Evolutionary conservation across 2,888 invertebrate genomes (phyloP).

Genomic region (Automeris io): DNA sequence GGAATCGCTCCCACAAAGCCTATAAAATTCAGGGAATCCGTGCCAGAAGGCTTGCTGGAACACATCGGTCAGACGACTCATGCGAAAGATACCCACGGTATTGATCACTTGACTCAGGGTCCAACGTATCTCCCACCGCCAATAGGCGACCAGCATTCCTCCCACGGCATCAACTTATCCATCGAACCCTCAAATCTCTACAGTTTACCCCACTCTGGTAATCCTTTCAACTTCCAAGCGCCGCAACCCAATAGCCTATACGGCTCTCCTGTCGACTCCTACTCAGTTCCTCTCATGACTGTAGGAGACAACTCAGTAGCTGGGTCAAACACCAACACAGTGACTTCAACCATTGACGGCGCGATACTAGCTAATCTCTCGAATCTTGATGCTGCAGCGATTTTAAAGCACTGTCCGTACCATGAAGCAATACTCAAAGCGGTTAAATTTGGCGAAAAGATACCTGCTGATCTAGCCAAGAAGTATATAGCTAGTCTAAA

Average conservation of each 20-base stretch:
- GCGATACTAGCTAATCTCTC: slow-evolving; percentile 53
- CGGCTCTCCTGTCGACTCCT: slow-evolving; percentile 70
- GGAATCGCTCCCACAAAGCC: slow-evolving; percentile 76
- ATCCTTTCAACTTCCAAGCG: slow-evolving; percentile 66
- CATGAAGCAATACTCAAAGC: slow-evolving; percentile 71
- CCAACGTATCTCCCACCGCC: slow-evolving; percentile 81
- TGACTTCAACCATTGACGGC: slow-evolving; percentile 62
- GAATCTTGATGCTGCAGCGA: slow-evolving; percentile 62
- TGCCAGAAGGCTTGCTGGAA: slow-evolving; percentile 82
- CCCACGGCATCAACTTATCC: slow-evolving; percentile 44
- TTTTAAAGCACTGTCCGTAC: slow-evolving; percentile 69
- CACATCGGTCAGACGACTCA: slow-evolving; percentile 80
- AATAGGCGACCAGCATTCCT: slow-evolving; percentile 59
- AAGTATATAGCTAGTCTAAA: slow-evolving; percentile 74
- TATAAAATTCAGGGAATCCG: slow-evolving; percentile 84
- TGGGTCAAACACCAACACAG: slow-evolving; percentile 50
- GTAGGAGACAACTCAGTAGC: slow-evolving; percentile 71
- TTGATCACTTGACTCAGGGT: slow-evolving; percentile 68
- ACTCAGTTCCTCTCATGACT: slow-evolving; percentile 66
- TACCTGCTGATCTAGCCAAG: slow-evolving; percentile 67
- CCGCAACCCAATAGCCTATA: slow-evolving; percentile 46
- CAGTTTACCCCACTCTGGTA: slow-evolving; percentile 67
- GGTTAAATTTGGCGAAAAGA: slow-evolving; percentile 53
- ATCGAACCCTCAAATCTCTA: slow-evolving; percentile 71
- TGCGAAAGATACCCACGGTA: slow-evolving; percentile 78